Percentiles rank a stretch among this genome's conserved stretches.
Conservation (phyloP, 2,113 vertebrate species). For the Axis porcinus region DNA sequence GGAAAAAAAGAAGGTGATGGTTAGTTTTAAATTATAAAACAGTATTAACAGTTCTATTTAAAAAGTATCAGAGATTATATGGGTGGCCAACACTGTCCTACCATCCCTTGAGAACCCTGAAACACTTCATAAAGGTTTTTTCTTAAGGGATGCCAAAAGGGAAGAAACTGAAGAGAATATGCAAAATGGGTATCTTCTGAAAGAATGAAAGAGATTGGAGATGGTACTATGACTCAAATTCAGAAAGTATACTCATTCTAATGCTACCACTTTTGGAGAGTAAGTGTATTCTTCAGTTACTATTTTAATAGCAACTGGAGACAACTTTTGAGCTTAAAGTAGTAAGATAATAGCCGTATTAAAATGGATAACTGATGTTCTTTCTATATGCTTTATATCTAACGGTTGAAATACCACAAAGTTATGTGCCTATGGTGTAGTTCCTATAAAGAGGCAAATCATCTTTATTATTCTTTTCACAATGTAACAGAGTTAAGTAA, state of each 20-base stretch:
- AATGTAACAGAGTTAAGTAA: not conserved
- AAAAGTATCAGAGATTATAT: not conserved
- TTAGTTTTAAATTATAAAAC: conserved; percentile 29
- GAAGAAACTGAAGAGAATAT: conserved; percentile 2
- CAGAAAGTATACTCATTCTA: not conserved
- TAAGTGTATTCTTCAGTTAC: not conserved
- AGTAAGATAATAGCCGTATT: not conserved
- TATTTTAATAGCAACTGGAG: not conserved
- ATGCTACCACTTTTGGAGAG: not conserved
- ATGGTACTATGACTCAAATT: not conserved
- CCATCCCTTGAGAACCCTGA: not conserved
- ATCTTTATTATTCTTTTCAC: not conserved
- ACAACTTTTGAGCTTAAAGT: not conserved
- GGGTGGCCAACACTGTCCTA: not conserved
- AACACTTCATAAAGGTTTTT: not conserved
- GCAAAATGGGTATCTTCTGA: not conserved
- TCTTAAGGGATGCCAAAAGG: not conserved
- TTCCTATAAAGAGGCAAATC: not conserved
- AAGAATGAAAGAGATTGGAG: not conserved
- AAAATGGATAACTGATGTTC: not conserved
- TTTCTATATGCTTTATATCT: not conserved
- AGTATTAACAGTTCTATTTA: not conserved
- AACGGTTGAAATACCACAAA: not conserved
- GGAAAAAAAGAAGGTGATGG: not conserved
- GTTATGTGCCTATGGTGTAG: not conserved